Conservation (phyloP, 2,113 vertebrate genomes). For the Notechis scutatus region DNA sequence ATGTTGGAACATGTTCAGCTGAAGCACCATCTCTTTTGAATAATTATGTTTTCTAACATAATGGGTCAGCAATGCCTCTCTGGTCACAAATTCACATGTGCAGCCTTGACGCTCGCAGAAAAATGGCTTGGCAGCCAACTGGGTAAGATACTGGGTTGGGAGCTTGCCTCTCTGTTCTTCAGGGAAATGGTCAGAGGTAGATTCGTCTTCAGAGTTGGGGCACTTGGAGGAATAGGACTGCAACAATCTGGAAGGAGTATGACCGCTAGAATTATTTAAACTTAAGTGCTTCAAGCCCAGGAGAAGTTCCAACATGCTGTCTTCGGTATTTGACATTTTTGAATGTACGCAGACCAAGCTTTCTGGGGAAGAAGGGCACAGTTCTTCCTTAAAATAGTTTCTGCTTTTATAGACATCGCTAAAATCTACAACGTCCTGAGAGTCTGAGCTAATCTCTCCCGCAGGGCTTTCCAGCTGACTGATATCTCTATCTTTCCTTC, state of each 20-base stretch:
- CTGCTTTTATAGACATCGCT: conserved; percentile 57
- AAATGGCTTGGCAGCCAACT: conserved; percentile 85
- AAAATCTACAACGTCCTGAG: conserved; percentile 59
- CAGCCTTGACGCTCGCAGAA: conserved; percentile 84
- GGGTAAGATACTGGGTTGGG: conserved; percentile 72
- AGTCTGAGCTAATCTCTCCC: conserved; percentile 60
- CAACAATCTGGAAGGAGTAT: conserved; percentile 61
- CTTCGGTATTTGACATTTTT: conserved; percentile 67
- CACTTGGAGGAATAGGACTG: conserved; percentile 70
- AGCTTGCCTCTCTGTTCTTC: conserved; percentile 66
- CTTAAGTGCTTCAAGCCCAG: conserved; percentile 85
- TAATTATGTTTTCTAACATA: conserved; percentile 85
- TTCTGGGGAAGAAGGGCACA: conserved; percentile 67
- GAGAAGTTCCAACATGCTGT: conserved; percentile 83
- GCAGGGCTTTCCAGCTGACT: conserved; percentile 52
- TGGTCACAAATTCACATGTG: conserved; percentile 83
- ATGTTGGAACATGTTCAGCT: conserved; percentile 80
- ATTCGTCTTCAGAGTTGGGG: conserved; percentile 59
- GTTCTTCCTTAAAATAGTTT: conserved; percentile 57
- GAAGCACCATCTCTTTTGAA: conserved; percentile 80
- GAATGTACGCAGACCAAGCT: conserved; percentile 61
- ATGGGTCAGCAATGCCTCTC: conserved; percentile 86
- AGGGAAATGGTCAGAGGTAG: conserved; percentile 68
- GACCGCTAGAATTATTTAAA: conserved; percentile 75
- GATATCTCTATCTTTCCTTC: conserved; percentile 71